phyloP scores from a whole-genome alignment of 2,888 invertebrate genomes.

The Neoascia interrupta region DNA sequence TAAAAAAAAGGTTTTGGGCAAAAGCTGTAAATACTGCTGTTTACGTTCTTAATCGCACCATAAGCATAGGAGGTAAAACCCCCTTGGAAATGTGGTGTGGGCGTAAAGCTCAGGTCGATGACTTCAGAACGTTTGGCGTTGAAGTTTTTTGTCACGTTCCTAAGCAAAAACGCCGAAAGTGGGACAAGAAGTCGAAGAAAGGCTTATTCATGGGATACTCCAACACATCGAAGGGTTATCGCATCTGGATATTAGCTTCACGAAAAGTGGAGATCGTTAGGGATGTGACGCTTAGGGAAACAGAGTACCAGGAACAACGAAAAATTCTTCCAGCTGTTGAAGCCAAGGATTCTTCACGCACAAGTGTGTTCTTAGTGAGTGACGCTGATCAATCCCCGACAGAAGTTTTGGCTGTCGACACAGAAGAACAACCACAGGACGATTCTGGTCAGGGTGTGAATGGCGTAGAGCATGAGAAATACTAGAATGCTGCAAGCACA shows the following conservation, averaged over 20 bases:
- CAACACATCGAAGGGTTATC: constrained; percentile 11
- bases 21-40: not conserved
- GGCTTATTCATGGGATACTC: constrained; percentile 17
- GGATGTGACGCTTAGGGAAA: constrained; percentile 27
- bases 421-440: no score
- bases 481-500: no score
- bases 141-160: constrained; percentile 19
- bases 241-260: constrained; percentile 31
- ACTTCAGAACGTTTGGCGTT: constrained; percentile 15
- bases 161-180: constrained; percentile 2
- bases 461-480: no score
- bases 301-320: no score
- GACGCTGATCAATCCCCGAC: no score
- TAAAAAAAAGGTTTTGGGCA: not conserved
- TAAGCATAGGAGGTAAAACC: not conserved
- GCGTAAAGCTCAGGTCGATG: not conserved
- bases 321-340: no score
- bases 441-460: no score
- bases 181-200: constrained; percentile 1
- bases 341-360: no score
- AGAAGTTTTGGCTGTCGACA: no score
- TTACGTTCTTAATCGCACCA: constrained; percentile 18
- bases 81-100: not conserved
- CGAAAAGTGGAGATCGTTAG: constrained; percentile 25
- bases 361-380: no score